Evolutionary conservation across 2,888 invertebrate genomes (phyloP), one percentile per base, ranked within the genome.

Genomic region (Ariolimax columbianus): DNA sequence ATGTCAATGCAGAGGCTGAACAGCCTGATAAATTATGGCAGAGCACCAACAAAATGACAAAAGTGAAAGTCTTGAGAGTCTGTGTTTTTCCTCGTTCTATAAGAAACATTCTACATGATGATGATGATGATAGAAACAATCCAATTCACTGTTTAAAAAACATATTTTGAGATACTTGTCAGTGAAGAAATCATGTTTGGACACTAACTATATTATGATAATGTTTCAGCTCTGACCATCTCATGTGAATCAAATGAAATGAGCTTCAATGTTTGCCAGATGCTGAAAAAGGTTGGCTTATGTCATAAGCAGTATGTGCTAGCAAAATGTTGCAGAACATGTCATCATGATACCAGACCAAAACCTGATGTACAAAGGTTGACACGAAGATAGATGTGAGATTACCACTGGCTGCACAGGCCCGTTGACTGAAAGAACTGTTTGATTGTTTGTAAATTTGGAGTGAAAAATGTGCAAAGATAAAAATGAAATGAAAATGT

Each of bases 281-380:
- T 90, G 79, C 88, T 93, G 77, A 89, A 90, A 83, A 89, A 87
- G 47, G 89, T 91, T 87, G 91, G 91, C 26, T 91, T 91, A 66
- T 93, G 93, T 86, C 87, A 89, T n/a, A 90, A 91, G 66, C 88
- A 90, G 55, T 92, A 91, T 85, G 91, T 93, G 36, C 89, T 90
- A 55, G 84, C 90, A 77, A 92, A 93, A 81, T 93, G 93, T 83
- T 93, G 93, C 88, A 88, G 90, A 84, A 92, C 93, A 19, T 93
- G 93, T 70, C 84, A 85, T 30, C 81, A 87, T 75, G 88, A 89
- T 77, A 75, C 75, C n/a, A 85, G 89, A 59, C 80, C 83, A 51
- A 81, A 83, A 47, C 83, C 87, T 47, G 82, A 84, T 66, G 77
- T 82, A 43, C 66, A 80, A 30, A 80, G 66, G 19, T 40, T 85